These are phyloP conservation scores for Sclerurus mexicanus DNA, from an alignment of 2,113 vertebrate genomes.

Conservation along the genomic window DNA sequence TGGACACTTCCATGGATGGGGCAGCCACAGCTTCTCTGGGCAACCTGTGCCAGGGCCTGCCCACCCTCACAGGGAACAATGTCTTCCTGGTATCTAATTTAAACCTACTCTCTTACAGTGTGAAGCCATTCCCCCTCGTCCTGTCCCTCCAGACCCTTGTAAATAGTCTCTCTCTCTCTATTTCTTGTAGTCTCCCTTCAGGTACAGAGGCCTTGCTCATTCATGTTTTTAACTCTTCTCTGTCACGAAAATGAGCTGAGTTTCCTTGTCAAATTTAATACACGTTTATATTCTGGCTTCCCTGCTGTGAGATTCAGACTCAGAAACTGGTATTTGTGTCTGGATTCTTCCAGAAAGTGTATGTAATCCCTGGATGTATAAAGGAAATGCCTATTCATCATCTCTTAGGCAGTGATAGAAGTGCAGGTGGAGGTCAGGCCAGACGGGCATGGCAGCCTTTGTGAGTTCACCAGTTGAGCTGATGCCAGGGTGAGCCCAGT, in stretches of 20 bases:
- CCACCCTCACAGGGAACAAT: background rate
- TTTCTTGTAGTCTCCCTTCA: background rate
- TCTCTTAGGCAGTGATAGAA: background rate
- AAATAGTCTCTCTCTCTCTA: background rate
- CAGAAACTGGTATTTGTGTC: background rate
- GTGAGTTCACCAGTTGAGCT: background rate
- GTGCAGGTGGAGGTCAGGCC: background rate
- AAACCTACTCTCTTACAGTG: background rate
- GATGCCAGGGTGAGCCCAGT: background rate
- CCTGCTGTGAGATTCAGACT: background rate
- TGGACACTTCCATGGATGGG: background rate
- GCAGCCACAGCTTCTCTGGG: background rate
- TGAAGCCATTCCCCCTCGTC: background rate
- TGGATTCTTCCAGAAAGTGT: background rate
- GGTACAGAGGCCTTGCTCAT: background rate
- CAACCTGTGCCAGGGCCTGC: background rate
- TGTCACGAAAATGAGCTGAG: background rate
- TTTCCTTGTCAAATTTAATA: background rate
- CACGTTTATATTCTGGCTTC: background rate
- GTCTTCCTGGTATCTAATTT: background rate
- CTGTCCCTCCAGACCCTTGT: background rate
- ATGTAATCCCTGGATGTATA: background rate
- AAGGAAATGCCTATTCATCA: background rate
- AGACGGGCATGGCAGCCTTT: background rate
- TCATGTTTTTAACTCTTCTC: background rate